Conservation (phyloP, 2,888 invertebrate species). For the Synergus gifuensis region DNA sequence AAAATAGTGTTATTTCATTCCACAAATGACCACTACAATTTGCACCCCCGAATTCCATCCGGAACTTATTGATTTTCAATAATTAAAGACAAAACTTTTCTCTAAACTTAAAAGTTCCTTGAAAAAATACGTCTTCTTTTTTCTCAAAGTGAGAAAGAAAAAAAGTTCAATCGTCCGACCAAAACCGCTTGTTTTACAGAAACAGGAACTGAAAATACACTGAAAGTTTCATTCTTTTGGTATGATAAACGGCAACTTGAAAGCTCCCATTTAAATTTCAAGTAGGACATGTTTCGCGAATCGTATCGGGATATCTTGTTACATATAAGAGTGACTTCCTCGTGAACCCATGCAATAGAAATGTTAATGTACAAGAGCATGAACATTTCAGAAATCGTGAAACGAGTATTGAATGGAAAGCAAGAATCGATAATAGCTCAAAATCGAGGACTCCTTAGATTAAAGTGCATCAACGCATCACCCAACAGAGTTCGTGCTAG, state of each 20-base stretch:
- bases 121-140: background rate
- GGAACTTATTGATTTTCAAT: too few relatives aligned
- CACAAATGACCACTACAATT: too few relatives aligned
- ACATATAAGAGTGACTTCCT: background rate
- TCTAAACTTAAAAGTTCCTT: too few relatives aligned
- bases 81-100: too few relatives aligned
- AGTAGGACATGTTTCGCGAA: background rate
- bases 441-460: background rate
- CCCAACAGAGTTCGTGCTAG: slow-evolving; percentile 6
- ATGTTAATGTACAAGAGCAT: background rate
- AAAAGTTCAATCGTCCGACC: too few relatives aligned
- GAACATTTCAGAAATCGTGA: background rate
- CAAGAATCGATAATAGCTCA: slow-evolving; percentile 7
- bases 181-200: background rate
- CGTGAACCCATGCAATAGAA: background rate
- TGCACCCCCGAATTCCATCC: too few relatives aligned
- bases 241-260: background rate
- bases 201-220: background rate
- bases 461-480: slow-evolving; percentile 22
- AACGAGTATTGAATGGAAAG: background rate
- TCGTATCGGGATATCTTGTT: background rate
- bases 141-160: background rate
- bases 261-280: slow-evolving; percentile 1
- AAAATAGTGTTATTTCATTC: too few relatives aligned
- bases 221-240: background rate